Percentiles rank a stretch among this genome's conserved stretches.
phyloP scores from a whole-genome alignment of 2,888 invertebrate species.

The Liopterus haemorrhoidalis region DNA sequence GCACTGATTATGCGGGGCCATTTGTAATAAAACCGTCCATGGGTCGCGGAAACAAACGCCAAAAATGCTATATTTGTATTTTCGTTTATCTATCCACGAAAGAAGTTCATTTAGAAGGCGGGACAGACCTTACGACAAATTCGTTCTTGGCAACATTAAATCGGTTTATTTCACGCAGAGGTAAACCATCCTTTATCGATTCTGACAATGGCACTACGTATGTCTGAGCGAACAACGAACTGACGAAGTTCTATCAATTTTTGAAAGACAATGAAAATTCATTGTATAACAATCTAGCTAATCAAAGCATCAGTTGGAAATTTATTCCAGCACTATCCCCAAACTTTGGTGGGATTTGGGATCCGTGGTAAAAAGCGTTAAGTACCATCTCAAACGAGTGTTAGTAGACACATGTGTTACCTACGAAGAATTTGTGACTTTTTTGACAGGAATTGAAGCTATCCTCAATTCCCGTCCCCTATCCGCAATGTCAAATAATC shows the following conservation, averaged over 20 bases:
- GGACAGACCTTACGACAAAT: conserved; percentile 28
- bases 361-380: conserved; percentile 32
- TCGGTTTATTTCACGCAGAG: too few relatives aligned
- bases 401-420: conserved; percentile 23
- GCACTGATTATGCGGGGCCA: conserved; percentile 4
- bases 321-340: conserved; percentile 33
- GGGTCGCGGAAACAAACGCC: conserved; percentile 11
- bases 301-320: conserved; percentile 1
- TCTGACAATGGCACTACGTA: conserved; percentile 4
- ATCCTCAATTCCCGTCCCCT: conserved; percentile 29
- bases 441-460: conserved; percentile 28
- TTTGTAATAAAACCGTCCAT: conserved; percentile 3
- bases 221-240: neutral
- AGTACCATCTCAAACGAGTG: conserved; percentile 30
- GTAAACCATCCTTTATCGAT: conserved; percentile 22
- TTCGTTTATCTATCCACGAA: too few relatives aligned
- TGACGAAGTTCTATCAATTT: neutral
- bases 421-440: conserved; percentile 29
- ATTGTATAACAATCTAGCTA: neutral
- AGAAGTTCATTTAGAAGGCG: too few relatives aligned
- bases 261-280: neutral
- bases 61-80: conserved; percentile 25
- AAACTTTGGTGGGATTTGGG: conserved; percentile 35
- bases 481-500: neutral
- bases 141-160: too few relatives aligned